Conservation (phyloP, 1,140 invertebrate species). For the Cyrtorhinus lividipennis region DNA sequence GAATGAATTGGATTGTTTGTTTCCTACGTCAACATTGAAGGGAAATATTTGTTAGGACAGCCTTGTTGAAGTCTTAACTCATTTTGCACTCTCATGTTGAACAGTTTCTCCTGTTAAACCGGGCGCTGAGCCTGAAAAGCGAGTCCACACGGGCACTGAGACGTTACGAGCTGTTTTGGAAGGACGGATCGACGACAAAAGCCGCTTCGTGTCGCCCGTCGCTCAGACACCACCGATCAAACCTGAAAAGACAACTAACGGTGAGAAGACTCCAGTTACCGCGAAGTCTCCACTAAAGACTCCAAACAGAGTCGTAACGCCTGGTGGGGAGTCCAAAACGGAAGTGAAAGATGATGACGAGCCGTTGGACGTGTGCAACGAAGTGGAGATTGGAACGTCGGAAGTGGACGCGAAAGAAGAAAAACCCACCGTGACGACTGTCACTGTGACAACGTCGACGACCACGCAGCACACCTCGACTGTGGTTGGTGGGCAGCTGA, state of each 20-base stretch:
- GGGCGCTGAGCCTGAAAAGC: neutral
- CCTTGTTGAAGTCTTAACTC: no score
- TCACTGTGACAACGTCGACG: neutral
- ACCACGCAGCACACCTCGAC: neutral
- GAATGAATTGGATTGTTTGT: no score
- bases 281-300: no score
- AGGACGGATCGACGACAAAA: constrained; percentile 13
- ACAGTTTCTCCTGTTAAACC: no score
- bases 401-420: constrained; percentile 18
- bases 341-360: constrained; percentile 20
- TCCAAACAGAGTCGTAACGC: constrained; percentile 9
- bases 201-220: neutral
- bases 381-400: constrained; percentile 24
- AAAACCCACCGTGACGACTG: constrained; percentile 2
- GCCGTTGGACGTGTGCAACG: constrained; percentile 21
- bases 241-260: constrained; percentile 1
- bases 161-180: constrained; percentile 20
- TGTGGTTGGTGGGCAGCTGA: constrained; percentile 7
- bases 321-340: constrained; percentile 2
- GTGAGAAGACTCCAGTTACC: constrained; percentile 18
- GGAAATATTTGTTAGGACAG: no score
- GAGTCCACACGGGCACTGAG: constrained; percentile 12
- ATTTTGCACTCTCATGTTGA: no score
- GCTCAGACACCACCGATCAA: constrained; percentile 11
- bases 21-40: no score